Percentiles rank a stretch among this genome's conserved stretches.
These are phyloP conservation scores for Scaeva pyrastri DNA, from an alignment of 2,888 invertebrate genomes.

Conservation along the genomic window DNA sequence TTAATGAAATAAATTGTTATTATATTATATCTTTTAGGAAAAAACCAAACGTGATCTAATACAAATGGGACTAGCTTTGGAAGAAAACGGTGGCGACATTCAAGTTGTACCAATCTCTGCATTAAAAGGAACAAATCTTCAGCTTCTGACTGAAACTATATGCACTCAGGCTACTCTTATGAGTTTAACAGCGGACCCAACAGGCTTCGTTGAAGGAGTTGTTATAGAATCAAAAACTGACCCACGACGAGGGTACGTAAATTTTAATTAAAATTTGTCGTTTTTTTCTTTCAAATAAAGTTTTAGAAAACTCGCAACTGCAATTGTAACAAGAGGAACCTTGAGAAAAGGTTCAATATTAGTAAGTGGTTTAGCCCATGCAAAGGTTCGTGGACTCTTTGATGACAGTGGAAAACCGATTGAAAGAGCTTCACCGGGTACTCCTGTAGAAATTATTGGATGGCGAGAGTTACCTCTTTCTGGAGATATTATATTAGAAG, in stretches of 20 bases:
- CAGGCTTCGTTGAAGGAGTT: conserved; percentile 94
- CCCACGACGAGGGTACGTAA: conserved; percentile 86
- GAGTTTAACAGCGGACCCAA: conserved; percentile 93
- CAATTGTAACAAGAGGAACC: conserved; percentile 93
- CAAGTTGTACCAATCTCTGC: conserved; percentile 97
- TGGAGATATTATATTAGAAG: conserved; percentile 94
- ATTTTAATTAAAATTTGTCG: background rate
- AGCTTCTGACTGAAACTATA: conserved; percentile 92
- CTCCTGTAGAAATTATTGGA: conserved; percentile 94
- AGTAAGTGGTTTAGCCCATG: conserved; percentile 94
- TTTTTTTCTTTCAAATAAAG: background rate
- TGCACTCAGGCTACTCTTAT: conserved; percentile 93
- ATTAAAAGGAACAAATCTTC: conserved; percentile 91
- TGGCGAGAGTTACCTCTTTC: conserved; percentile 96
- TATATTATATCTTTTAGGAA: conserved; percentile 83
- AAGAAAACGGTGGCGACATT: conserved; percentile 95
- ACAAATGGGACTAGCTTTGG: conserved; percentile 91
- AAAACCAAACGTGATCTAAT: conserved; percentile 90
- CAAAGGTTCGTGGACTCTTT: conserved; percentile 92
- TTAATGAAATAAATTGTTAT: conserved; percentile 85
- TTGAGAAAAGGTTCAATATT: conserved; percentile 90
- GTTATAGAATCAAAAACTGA: conserved; percentile 94
- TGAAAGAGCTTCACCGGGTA: conserved; percentile 88
- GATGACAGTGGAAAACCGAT: conserved; percentile 90
- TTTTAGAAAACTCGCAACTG: conserved; percentile 91